Conservation (phyloP, 1,140 invertebrate genomes). For the Polypedilum vanderplanki region DNA sequence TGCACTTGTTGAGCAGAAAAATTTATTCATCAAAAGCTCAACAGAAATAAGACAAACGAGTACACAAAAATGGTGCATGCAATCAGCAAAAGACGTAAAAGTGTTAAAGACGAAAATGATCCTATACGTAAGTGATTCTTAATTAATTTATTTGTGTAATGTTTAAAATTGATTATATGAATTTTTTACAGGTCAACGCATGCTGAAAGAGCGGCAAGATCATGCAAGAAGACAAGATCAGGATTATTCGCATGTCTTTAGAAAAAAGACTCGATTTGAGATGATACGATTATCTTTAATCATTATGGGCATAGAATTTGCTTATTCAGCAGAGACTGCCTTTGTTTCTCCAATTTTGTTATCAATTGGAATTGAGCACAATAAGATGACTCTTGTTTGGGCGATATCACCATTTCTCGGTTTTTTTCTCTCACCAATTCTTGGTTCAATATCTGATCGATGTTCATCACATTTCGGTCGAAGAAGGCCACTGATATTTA, state of each 20-base stretch:
- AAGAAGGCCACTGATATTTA: conserved; percentile 68
- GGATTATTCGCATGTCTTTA: conserved; percentile 48
- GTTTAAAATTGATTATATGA: too few relatives aligned
- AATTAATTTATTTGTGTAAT: background rate
- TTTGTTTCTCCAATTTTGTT: conserved; percentile 78
- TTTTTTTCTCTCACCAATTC: conserved; percentile 70
- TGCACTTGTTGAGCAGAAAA: background rate
- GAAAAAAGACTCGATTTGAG: conserved; percentile 58
- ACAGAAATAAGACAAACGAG: conserved; percentile 15
- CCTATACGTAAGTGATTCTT: conserved; percentile 36
- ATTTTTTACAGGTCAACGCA: conserved; percentile 35
- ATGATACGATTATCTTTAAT: conserved; percentile 67
- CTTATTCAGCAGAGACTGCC: conserved; percentile 80
- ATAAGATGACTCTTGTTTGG: conserved; percentile 75
- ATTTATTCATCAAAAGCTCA: conserved; percentile 22
- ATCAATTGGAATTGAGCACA: conserved; percentile 67
- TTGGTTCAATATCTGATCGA: conserved; percentile 74
- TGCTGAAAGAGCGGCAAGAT: conserved; percentile 41
- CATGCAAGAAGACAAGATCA: conserved; percentile 39
- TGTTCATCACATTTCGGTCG: conserved; percentile 61
- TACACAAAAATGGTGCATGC: conserved; percentile 22
- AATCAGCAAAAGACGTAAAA: conserved; percentile 16
- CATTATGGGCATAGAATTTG: conserved; percentile 82
- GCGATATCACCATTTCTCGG: conserved; percentile 70
- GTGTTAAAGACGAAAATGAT: conserved; percentile 34